Percentiles rank a stretch among this genome's conserved stretches.
Conservation (phyloP, 2,113 vertebrate species). For the Corythornis cristatus region DNA sequence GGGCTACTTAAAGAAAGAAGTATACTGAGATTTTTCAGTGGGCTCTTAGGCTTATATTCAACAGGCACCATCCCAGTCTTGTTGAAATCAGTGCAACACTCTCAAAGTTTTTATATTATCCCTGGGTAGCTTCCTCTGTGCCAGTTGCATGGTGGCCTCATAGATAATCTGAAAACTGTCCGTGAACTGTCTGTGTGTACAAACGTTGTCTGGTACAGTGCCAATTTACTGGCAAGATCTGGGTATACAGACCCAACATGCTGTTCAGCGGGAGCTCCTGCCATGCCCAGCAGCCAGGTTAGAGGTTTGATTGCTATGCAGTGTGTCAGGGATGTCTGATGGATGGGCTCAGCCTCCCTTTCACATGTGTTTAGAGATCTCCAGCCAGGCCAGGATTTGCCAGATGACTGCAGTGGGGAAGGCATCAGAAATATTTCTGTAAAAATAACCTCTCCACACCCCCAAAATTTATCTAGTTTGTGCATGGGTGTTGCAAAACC, state of each 20-base stretch:
- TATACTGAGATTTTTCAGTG: not conserved
- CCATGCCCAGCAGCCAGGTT: not conserved
- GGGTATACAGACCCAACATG: not conserved
- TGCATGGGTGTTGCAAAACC: not conserved
- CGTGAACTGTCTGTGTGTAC: not conserved
- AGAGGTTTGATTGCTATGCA: not conserved
- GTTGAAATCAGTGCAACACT: not conserved
- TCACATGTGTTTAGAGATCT: not conserved
- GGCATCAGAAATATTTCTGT: not conserved
- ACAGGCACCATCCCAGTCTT: not conserved
- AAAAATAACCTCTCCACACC: not conserved
- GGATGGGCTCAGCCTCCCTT: not conserved
- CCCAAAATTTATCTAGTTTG: not conserved
- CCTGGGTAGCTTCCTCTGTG: not conserved
- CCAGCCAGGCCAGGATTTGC: not conserved
- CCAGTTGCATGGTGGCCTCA: not conserved
- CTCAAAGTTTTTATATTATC: not conserved
- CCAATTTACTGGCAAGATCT: slow-evolving; percentile 1
- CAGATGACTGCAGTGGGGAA: not conserved
- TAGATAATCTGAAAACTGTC: not conserved
- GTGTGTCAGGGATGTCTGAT: not conserved
- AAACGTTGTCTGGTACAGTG: not conserved
- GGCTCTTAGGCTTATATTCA: not conserved
- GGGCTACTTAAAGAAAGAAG: not conserved
- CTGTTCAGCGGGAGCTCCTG: not conserved